Evolutionary conservation across 2,888 invertebrate species (phyloP).

Genomic region (Fabriciana adippe): DNA sequence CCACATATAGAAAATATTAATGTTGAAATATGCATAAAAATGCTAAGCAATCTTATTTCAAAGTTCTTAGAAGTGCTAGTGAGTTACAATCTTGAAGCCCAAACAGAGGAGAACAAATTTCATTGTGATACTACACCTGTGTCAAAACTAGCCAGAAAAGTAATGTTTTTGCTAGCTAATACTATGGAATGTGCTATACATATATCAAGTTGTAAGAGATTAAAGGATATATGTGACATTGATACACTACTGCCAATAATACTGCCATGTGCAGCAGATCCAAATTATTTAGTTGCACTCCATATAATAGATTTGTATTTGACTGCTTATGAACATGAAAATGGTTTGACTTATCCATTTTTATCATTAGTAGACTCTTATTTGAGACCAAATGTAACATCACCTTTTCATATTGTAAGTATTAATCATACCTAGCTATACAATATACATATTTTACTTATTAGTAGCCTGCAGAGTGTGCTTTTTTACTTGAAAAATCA

Average conservation of each 20-base stretch:
- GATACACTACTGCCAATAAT: constrained; percentile 68
- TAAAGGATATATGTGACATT: constrained; percentile 72
- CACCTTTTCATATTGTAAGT: constrained; percentile 86
- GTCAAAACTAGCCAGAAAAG: constrained; percentile 64
- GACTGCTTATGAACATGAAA: constrained; percentile 73
- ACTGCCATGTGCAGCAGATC: constrained; percentile 69
- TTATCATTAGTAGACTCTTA: constrained; percentile 75
- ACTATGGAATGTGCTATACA: constrained; percentile 84
- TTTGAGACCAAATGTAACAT: constrained; percentile 84
- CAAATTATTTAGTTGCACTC: constrained; percentile 73
- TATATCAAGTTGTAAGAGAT: constrained; percentile 72
- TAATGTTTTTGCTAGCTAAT: constrained; percentile 81
- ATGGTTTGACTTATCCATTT: constrained; percentile 66
- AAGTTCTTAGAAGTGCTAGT: constrained; percentile 56
- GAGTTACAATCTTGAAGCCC: constrained; percentile 60
- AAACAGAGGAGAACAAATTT: constrained; percentile 54
- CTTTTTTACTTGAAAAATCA: too few relatives aligned
- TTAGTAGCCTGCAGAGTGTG: too few relatives aligned
- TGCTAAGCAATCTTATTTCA: constrained; percentile 61
- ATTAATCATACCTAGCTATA: too few relatives aligned
- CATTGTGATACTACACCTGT: constrained; percentile 59
- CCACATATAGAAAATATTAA: constrained; percentile 80
- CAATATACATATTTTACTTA: too few relatives aligned
- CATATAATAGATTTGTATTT: constrained; percentile 81
- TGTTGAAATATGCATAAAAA: constrained; percentile 56